Conservation (phyloP, 2,888 invertebrate genomes). For the Mesochorus sp. region DNA sequence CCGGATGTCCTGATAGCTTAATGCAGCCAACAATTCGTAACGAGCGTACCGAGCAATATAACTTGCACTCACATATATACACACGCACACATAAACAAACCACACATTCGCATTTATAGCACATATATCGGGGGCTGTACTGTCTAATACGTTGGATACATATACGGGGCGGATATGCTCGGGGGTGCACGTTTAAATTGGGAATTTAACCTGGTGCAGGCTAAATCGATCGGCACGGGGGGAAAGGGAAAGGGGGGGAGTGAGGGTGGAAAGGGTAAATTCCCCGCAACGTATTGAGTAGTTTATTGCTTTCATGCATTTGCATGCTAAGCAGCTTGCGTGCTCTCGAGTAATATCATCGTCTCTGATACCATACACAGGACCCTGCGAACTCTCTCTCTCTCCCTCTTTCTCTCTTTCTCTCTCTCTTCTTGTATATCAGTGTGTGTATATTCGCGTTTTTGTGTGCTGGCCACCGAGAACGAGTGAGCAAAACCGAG, state of each 20-base stretch:
- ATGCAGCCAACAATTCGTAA: conserved; percentile 30
- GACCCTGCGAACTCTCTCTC: conserved; percentile 74
- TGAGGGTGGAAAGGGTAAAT: conserved; percentile 68
- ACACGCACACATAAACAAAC: background rate
- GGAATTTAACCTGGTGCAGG: conserved; percentile 70
- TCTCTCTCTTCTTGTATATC: background rate
- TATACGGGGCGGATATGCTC: conserved; percentile 44
- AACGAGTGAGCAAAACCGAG: conserved; percentile 47
- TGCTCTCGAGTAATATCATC: conserved; percentile 81
- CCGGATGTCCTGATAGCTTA: conserved; percentile 24
- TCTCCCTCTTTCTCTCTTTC: conserved; percentile 23
- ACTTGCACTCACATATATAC: conserved; percentile 15
- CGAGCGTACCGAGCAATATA: conserved; percentile 41
- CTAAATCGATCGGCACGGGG: conserved; percentile 77
- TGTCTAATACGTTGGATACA: conserved; percentile 32
- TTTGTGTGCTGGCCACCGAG: background rate
- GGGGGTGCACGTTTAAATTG: conserved; percentile 73
- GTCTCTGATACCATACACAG: conserved; percentile 79
- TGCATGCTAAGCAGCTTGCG: conserved; percentile 82
- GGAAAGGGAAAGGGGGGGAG: background rate
- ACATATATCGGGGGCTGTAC: conserved; percentile 10
- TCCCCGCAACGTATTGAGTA: conserved; percentile 81
- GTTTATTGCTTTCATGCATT: conserved; percentile 82
- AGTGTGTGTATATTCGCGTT: background rate
- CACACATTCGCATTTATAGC: background rate